Evolutionary conservation across 2,797 vertebrate species (phyloP), one percentile per base, ranked within the genome.

Genomic region (Taenioides sp.): DNA sequence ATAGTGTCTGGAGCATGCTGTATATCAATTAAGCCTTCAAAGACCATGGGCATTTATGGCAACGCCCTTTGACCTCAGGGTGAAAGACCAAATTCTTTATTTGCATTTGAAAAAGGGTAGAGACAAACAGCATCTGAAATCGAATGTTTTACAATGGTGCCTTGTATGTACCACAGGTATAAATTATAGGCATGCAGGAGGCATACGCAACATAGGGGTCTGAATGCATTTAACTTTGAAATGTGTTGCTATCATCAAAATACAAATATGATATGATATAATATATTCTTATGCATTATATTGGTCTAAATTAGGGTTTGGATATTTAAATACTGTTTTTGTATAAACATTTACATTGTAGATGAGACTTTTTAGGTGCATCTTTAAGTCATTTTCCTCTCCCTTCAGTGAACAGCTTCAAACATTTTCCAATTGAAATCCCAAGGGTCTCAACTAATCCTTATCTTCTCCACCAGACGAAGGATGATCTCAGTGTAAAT

Each of bases 401-500:
- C 86, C 77, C 88, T 81, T 89, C 90, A 91, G 79, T 91, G 91
- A 92, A 84, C 92, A 83, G 88, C 92, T 92, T 93, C 92, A 94
- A 93, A 93, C 76, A 80, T 73, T 80, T 85, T 87, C 82, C 72
- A 77, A 80, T 62, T 20, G 58, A 82, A 84, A 86, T 92, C 89
- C 86, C 89, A 76, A 82, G 88, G 83, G 91, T 89, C 89, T 83
- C 74, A 82, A 87, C 82, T 93, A 93, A 94, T 94, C 92, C 92
- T 92, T 91, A 93, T 92, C 92, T 92, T 91, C 89, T 88, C 86
- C 84, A 87, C 88, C 84, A 92, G 88, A 88, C 86, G 85, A 90
- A 82, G 91, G 91, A 94, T 93, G 91, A 93, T 92, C 91, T 92
- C 90, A 85, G 83, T 85, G 90, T 84, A 91, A 91, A 94, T 94